phyloP scores from a whole-genome alignment of 2,113 vertebrate species.

The Typhlomys cinereus region DNA sequence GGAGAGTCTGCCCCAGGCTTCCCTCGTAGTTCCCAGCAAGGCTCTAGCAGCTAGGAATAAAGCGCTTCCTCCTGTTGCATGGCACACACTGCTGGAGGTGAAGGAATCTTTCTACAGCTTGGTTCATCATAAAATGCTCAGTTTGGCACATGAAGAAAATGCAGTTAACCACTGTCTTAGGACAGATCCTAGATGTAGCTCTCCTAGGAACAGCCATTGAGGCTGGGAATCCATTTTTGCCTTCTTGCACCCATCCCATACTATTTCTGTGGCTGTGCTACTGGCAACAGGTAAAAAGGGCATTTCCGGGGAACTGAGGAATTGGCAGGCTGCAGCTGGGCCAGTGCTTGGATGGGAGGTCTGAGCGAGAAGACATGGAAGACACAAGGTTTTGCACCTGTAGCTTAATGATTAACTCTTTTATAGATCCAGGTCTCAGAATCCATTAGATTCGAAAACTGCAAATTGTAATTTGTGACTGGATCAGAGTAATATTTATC shows the following conservation, averaged over 20 bases:
- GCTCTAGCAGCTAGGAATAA: background rate
- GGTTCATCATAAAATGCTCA: background rate
- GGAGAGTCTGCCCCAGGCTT: background rate
- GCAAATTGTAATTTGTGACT: conserved; percentile 1
- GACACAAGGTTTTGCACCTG: background rate
- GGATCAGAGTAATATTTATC: conserved; percentile 38
- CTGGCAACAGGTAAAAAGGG: background rate
- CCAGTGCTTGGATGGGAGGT: background rate
- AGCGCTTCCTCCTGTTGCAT: background rate
- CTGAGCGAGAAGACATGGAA: background rate
- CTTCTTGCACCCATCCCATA: background rate
- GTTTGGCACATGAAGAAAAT: background rate
- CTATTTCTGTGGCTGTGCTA: background rate
- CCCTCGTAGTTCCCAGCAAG: background rate
- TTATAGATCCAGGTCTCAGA: background rate
- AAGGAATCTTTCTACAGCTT: background rate
- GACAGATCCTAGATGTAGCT: background rate
- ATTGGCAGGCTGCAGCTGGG: background rate
- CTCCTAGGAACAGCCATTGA: background rate
- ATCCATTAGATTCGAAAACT: background rate
- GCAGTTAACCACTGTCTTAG: background rate
- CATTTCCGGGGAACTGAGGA: background rate
- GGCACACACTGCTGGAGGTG: background rate
- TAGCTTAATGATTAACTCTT: background rate
- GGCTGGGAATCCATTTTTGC: background rate